These are phyloP conservation scores for Chalcosyrphus nemorum DNA, from an alignment of 2,888 invertebrate species.

Conservation along the genomic window DNA sequence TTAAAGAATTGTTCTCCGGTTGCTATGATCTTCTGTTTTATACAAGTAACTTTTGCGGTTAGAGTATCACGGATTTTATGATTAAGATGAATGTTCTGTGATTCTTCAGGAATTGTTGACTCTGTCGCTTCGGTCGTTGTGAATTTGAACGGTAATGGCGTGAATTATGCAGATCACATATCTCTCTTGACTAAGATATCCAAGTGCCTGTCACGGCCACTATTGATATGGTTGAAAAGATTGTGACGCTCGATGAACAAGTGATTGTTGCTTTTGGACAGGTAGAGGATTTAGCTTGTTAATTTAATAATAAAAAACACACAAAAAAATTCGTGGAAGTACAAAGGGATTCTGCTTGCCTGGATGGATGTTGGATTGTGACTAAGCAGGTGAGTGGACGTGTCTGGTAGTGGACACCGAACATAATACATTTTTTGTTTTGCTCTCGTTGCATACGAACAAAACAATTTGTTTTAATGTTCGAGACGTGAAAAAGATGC, in stretches of 20 bases:
- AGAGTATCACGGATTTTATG: slow-evolving; percentile 33
- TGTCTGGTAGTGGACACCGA: neutral
- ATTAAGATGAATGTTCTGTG: slow-evolving; percentile 36
- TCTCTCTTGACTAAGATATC: slow-evolving; percentile 38
- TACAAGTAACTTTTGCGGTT: slow-evolving; percentile 43
- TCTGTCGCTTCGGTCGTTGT: too few species aligned
- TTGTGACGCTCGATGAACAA: slow-evolving; percentile 27
- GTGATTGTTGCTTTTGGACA: slow-evolving; percentile 11
- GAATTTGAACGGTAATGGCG: slow-evolving; percentile 6
- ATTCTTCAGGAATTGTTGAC: slow-evolving; percentile 24
- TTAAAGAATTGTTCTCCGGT: slow-evolving; percentile 59
- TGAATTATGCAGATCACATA: slow-evolving; percentile 68
- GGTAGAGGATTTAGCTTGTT: neutral
- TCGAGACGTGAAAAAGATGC: neutral
- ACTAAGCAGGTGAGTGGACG: slow-evolving; percentile 15
- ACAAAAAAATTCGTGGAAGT: neutral
- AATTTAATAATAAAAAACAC: slow-evolving; percentile 24
- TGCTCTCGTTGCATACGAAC: too few species aligned
- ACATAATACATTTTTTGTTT: slow-evolving; percentile 23
- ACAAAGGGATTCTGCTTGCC: slow-evolving; percentile 8
- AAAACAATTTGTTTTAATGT: neutral
- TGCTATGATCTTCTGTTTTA: slow-evolving; percentile 50
- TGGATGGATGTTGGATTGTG: slow-evolving; percentile 1
- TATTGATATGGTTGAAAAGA: slow-evolving; percentile 2
- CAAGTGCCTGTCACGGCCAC: slow-evolving; percentile 16